These are phyloP conservation scores for Carabus problematicus DNA, from an alignment of 2,888 invertebrate genomes.

Conservation along the genomic window DNA sequence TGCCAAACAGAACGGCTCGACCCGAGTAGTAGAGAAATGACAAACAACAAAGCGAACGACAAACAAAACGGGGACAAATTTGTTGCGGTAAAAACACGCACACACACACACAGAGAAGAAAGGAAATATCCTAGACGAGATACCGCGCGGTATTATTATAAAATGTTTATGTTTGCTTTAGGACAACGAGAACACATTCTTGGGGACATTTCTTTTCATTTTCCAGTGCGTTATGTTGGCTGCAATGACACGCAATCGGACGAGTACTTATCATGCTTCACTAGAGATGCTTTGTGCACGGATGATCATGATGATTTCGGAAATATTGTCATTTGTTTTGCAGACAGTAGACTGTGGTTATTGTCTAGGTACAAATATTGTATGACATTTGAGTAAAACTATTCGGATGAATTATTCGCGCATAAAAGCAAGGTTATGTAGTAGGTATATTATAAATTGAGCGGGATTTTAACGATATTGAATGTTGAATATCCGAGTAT, in stretches of 20 bases:
- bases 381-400: too few species aligned
- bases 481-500: too few species aligned
- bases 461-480: too few species aligned
- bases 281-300: neutral
- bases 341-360: too few species aligned
- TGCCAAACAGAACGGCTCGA: conserved; percentile 38
- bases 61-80: conserved; percentile 55
- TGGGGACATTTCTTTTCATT: conserved; percentile 37
- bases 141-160: conserved; percentile 28
- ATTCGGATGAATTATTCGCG: too few species aligned
- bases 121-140: conserved; percentile 49
- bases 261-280: conserved; percentile 32
- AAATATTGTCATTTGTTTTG: too few species aligned
- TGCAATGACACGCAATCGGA: neutral
- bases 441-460: too few species aligned
- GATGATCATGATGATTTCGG: too few species aligned
- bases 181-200: conserved; percentile 17
- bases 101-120: too few species aligned
- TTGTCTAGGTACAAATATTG: too few species aligned
- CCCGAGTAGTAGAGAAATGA: conserved; percentile 20
- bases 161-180: conserved; percentile 37
- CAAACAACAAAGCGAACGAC: conserved; percentile 46
- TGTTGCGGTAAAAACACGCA: conserved; percentile 57
- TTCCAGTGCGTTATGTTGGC: conserved; percentile 9
- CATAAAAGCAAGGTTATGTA: too few species aligned